These are phyloP conservation scores for Hirudo medicinalis DNA, from an alignment of 1,140 invertebrate genomes.

Conservation along the genomic window DNA sequence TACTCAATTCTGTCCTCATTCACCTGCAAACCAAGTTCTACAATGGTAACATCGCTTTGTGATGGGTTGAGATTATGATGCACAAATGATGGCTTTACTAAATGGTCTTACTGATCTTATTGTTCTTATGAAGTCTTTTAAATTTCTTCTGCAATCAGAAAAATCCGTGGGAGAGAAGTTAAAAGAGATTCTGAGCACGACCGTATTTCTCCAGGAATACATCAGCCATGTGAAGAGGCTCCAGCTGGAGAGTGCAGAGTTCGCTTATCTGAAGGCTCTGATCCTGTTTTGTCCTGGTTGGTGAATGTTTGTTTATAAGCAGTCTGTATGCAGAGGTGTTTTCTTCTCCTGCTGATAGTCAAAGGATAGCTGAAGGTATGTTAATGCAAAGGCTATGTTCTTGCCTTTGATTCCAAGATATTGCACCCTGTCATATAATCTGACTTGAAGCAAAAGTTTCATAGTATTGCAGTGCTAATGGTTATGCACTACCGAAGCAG, in stretches of 20 bases:
- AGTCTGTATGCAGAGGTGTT: background rate
- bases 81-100: background rate
- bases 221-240: slow-evolving; percentile 57
- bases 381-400: too few species aligned
- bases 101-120: background rate
- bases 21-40: slow-evolving; percentile 45
- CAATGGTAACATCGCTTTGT: slow-evolving; percentile 32
- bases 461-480: too few species aligned
- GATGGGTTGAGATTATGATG: slow-evolving; percentile 16
- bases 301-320: slow-evolving; percentile 3
- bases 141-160: slow-evolving; percentile 3
- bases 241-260: slow-evolving; percentile 66
- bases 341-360: background rate
- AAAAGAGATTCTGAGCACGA: slow-evolving; percentile 63
- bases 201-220: slow-evolving; percentile 61
- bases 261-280: slow-evolving; percentile 75
- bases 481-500: too few species aligned
- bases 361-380: too few species aligned
- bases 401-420: too few species aligned
- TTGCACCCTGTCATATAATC: too few species aligned
- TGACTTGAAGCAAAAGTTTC: too few species aligned
- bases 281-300: slow-evolving; percentile 61
- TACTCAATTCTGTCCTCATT: slow-evolving; percentile 64
- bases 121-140: background rate
- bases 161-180: slow-evolving; percentile 43